Percentiles rank a stretch among this genome's conserved stretches.
phyloP scores from a whole-genome alignment of 2,888 invertebrate species.

The Copidosoma aretas region DNA sequence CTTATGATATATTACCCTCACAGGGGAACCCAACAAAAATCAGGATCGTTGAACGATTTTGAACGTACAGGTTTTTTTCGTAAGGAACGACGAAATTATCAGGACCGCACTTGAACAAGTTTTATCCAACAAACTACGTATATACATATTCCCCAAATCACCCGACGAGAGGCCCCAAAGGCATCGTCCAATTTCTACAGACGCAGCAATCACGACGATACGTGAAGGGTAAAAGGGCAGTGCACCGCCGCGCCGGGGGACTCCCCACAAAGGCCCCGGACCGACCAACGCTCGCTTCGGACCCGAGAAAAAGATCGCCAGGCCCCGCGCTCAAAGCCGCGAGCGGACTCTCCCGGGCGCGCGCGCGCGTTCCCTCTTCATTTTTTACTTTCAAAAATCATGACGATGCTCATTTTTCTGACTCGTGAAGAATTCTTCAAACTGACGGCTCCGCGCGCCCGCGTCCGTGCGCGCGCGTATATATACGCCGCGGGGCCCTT shows the following conservation, averaged over 20 bases:
- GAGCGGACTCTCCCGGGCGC: not conserved
- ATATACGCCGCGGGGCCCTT: conserved; percentile 16
- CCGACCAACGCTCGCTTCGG: not conserved
- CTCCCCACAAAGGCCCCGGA: not conserved
- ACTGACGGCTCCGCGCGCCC: conserved; percentile 38
- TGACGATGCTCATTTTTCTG: conserved; percentile 64
- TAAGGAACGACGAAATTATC: too few relatives aligned
- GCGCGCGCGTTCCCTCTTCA: conserved; percentile 47
- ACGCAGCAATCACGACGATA: not conserved
- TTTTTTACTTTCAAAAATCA: conserved; percentile 64
- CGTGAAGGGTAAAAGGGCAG: not conserved
- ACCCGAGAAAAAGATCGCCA: not conserved
- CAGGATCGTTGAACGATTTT: too few relatives aligned
- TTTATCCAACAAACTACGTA: too few relatives aligned
- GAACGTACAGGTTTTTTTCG: too few relatives aligned
- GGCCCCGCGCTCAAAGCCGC: not conserved
- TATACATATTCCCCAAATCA: too few relatives aligned
- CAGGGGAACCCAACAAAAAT: too few relatives aligned
- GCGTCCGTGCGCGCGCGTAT: not conserved
- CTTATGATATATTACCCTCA: too few relatives aligned
- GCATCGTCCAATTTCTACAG: too few relatives aligned
- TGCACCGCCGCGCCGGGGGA: not conserved
- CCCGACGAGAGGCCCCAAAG: too few relatives aligned
- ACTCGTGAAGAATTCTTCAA: conserved; percentile 63
- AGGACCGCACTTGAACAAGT: too few relatives aligned